Conservation (phyloP, 2,888 invertebrate species). For the Teinopalpus imperialis region DNA sequence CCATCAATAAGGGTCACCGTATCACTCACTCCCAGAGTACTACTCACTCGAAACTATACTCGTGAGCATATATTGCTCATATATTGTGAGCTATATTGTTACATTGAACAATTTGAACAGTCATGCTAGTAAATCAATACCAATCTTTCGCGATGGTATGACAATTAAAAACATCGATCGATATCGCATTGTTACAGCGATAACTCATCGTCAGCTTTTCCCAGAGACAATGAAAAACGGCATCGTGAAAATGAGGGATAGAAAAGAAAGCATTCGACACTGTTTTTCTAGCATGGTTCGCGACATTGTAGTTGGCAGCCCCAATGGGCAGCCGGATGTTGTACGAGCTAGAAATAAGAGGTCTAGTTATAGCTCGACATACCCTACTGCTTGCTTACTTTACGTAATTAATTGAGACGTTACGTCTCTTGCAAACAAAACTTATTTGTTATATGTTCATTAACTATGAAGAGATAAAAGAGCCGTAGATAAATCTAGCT, state of each 20-base stretch:
- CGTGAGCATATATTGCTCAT: too few relatives aligned
- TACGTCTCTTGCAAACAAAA: slow-evolving; percentile 62
- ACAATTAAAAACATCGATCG: not conserved
- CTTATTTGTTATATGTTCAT: too few relatives aligned
- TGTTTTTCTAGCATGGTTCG: slow-evolving; percentile 63
- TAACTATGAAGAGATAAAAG: too few relatives aligned
- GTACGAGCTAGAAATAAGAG: slow-evolving; percentile 46
- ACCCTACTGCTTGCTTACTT: slow-evolving; percentile 62
- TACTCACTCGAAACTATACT: too few relatives aligned
- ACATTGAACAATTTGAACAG: too few relatives aligned
- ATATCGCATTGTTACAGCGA: not conserved
- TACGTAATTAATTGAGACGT: slow-evolving; percentile 72
- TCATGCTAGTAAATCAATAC: too few relatives aligned
- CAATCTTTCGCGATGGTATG: too few relatives aligned
- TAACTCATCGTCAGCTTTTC: not conserved
- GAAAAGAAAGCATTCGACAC: slow-evolving; percentile 61
- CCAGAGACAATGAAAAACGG: slow-evolving; percentile 47
- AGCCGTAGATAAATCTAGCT: too few relatives aligned
- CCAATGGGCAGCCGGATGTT: slow-evolving; percentile 49
- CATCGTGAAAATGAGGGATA: slow-evolving; percentile 55
- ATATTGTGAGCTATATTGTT: too few relatives aligned
- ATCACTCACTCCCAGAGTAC: too few relatives aligned
- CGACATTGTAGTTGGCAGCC: slow-evolving; percentile 63
- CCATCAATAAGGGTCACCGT: too few relatives aligned
- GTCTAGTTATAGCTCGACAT: slow-evolving; percentile 60